Conservation (phyloP, 2,113 vertebrate species). For the Struthio camelus region DNA sequence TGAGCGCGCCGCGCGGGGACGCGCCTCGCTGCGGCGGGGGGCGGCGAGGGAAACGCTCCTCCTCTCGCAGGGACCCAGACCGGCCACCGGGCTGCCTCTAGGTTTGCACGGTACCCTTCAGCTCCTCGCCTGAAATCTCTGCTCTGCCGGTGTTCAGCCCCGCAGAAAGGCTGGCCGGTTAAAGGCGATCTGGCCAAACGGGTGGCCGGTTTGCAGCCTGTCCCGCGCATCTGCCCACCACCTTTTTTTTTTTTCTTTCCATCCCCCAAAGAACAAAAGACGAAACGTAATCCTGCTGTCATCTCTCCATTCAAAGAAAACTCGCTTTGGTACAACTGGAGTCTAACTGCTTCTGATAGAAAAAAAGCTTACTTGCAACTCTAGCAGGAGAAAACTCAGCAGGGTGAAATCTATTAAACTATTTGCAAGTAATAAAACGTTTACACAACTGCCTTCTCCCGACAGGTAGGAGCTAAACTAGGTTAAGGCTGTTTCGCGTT, state of each 20-base stretch:
- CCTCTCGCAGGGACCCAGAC: not conserved
- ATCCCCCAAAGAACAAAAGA: not conserved
- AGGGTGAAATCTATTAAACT: accelerated
- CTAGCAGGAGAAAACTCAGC: not conserved
- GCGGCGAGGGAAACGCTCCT: not conserved
- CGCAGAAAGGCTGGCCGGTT: not conserved
- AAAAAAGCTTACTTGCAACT: not conserved
- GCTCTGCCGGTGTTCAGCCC: not conserved
- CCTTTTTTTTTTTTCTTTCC: too few relatives aligned
- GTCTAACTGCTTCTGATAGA: not conserved
- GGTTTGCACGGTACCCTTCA: not conserved
- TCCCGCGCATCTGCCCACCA: not conserved
- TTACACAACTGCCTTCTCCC: not conserved
- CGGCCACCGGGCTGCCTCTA: not conserved
- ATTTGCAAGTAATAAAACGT: not conserved
- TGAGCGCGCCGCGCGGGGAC: not conserved
- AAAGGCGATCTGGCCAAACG: not conserved
- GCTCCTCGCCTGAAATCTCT: not conserved
- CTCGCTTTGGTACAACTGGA: not conserved
- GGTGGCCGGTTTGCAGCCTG: not conserved
- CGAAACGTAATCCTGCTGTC: not conserved
- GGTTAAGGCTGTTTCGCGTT: not conserved
- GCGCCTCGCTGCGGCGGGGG: not conserved
- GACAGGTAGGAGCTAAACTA: accelerated
- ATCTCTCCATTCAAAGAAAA: not conserved